Evolutionary conservation across 2,113 vertebrate genomes (phyloP).

Genomic region (Erpornis zantholeuca): DNA sequence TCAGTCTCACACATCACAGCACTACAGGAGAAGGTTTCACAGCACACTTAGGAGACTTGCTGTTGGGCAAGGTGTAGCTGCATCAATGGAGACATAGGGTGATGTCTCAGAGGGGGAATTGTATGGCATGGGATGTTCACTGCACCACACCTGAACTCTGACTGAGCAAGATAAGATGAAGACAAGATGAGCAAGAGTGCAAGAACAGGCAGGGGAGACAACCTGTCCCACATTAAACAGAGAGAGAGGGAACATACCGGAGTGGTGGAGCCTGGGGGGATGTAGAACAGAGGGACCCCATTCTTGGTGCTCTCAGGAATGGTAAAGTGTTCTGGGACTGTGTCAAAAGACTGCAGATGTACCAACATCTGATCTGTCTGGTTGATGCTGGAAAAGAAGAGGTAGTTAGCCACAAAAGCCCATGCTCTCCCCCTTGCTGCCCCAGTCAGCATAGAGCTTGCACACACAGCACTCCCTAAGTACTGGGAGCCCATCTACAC

Average conservation of each 20-base stretch:
- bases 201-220: background rate
- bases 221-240: background rate
- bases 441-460: background rate
- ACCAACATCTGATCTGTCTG: constrained; percentile 99
- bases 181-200: background rate
- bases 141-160: background rate
- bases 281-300: constrained; percentile 95
- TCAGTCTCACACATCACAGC: background rate
- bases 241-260: constrained; percentile 76
- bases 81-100: background rate
- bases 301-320: constrained; percentile 99
- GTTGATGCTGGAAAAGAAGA: constrained; percentile 85
- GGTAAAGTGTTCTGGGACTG: constrained; percentile 92
- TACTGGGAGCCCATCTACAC: background rate
- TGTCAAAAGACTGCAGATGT: constrained; percentile 96
- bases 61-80: background rate
- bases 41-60: background rate
- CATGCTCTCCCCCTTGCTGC: background rate
- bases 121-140: background rate
- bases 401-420: background rate
- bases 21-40: background rate
- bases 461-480: background rate
- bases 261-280: constrained; percentile 93
- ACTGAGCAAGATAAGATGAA: background rate
- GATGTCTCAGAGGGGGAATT: background rate